Percentiles rank a stretch among this genome's conserved stretches.
These are phyloP conservation scores for Cerceris ruficornis DNA, from an alignment of 2,888 invertebrate genomes.

Conservation along the genomic window DNA sequence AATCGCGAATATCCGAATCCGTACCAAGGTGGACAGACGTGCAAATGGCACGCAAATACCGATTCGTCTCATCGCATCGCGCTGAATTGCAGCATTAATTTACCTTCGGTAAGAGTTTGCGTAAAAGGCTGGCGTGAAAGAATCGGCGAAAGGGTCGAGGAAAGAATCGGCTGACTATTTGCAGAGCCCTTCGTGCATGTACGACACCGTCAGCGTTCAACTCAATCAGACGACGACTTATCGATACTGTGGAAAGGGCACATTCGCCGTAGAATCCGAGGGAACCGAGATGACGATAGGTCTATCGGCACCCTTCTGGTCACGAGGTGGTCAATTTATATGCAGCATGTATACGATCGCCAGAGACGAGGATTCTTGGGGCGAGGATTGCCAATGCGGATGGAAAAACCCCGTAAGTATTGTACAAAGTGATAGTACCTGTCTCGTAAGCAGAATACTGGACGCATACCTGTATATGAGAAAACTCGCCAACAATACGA, in stretches of 20 bases:
- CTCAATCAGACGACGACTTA: slow-evolving; percentile 83
- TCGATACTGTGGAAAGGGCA: slow-evolving; percentile 84
- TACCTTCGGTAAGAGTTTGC: slow-evolving; percentile 82
- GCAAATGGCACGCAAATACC: slow-evolving; percentile 84
- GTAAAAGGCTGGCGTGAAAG: too few species aligned
- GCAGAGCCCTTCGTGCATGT: slow-evolving; percentile 82
- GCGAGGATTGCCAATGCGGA: slow-evolving; percentile 83
- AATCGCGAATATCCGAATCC: slow-evolving; percentile 82
- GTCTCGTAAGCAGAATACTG: too few species aligned
- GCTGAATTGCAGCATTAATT: slow-evolving; percentile 82
- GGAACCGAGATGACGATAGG: slow-evolving; percentile 69
- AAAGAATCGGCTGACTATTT: not conserved
- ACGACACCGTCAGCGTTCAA: slow-evolving; percentile 83
- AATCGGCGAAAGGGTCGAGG: too few species aligned
- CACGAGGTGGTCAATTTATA: slow-evolving; percentile 82
- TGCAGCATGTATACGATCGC: slow-evolving; percentile 79
- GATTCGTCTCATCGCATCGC: slow-evolving; percentile 61
- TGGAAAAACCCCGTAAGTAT: slow-evolving; percentile 82
- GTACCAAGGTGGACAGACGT: slow-evolving; percentile 80
- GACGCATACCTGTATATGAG: too few species aligned
- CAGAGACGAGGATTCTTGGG: not conserved
- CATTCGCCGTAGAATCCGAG: slow-evolving; percentile 67
- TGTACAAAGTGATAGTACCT: not conserved
- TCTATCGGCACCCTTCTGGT: slow-evolving; percentile 62
- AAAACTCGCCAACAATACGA: too few species aligned